Conservation (phyloP, 30 jellyfish, hydroid and myxozoan genomes). For the Haliclystus octoradiatus region DNA sequence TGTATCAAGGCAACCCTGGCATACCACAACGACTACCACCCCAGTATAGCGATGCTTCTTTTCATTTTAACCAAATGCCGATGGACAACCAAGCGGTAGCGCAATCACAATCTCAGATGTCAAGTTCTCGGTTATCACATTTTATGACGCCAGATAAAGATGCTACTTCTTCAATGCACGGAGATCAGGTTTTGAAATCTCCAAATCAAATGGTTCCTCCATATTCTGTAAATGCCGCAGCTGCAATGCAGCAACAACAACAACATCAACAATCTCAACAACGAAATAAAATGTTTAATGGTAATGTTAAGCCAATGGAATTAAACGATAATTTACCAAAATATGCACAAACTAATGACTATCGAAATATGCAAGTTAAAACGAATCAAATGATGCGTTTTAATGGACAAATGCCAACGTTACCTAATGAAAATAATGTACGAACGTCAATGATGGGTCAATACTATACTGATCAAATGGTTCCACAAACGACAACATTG, state of each 20-base stretch:
- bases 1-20: not conserved
- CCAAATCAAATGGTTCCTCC: slow-evolving; percentile 25
- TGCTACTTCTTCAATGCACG: slow-evolving; percentile 13
- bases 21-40: not conserved
- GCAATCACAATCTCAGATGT: slow-evolving; percentile 37
- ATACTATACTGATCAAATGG: not conserved
- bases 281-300: slow-evolving; percentile 36
- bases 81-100: slow-evolving; percentile 8
- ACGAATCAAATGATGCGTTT: not conserved
- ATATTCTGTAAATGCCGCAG: not conserved
- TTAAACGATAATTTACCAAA: not conserved
- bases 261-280: slow-evolving; percentile 35
- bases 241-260: slow-evolving; percentile 21
- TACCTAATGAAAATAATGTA: not conserved
- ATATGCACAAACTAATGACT: not conserved
- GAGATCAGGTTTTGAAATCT: slow-evolving; percentile 26
- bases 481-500: not conserved
- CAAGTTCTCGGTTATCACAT: slow-evolving; percentile 48
- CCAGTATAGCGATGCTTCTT: not conserved
- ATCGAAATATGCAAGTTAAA: not conserved
- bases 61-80: not conserved
- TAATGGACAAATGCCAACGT: not conserved
- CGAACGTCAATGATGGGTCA: not conserved
- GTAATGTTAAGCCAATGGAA: slow-evolving; percentile 16
- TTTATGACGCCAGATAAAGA: slow-evolving; percentile 39